Evolutionary conservation across 1,140 invertebrate species (phyloP).

Genomic region (Bacillus rossius): DNA sequence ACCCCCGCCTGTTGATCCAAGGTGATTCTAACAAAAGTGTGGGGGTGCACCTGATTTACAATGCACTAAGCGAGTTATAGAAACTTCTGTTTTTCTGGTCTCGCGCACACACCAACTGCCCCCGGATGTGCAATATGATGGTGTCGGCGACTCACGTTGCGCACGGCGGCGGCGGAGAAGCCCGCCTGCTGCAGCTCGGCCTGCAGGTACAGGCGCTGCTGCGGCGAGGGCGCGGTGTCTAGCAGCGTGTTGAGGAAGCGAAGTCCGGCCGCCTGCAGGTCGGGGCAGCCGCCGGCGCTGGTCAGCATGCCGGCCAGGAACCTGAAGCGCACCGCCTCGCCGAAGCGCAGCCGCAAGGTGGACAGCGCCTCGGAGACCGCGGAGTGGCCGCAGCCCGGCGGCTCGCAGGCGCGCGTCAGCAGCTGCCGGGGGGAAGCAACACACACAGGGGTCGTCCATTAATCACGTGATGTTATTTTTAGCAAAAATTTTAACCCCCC

Average conservation of each 20-base stretch:
- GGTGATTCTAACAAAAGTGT: no score
- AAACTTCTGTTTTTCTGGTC: no score
- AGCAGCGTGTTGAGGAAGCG: constrained; percentile 81
- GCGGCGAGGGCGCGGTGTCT: constrained; percentile 62
- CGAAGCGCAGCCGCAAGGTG: constrained; percentile 78
- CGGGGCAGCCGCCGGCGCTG: constrained; percentile 58
- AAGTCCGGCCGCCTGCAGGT: constrained; percentile 74
- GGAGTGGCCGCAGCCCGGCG: constrained; percentile 61
- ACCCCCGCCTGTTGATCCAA: no score
- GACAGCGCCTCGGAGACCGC: constrained; percentile 87
- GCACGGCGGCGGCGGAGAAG: constrained; percentile 61
- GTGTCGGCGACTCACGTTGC: constrained; percentile 51
- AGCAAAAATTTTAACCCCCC: no score
- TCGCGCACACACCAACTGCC: no score
- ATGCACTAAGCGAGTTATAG: no score
- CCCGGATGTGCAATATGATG: no score
- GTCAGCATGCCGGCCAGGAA: constrained; percentile 82
- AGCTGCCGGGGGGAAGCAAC: constrained; percentile 57
- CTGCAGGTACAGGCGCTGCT: constrained; percentile 82
- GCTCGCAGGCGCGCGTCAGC: constrained; percentile 67
- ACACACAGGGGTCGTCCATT: no score
- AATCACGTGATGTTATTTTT: no score
- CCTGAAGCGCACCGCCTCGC: constrained; percentile 86
- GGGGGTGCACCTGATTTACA: no score
- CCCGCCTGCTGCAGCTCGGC: constrained; percentile 82